Base-by-base conservation (phyloP, 1,140 invertebrate species). In the Himalopsyche phryganea region DNA sequence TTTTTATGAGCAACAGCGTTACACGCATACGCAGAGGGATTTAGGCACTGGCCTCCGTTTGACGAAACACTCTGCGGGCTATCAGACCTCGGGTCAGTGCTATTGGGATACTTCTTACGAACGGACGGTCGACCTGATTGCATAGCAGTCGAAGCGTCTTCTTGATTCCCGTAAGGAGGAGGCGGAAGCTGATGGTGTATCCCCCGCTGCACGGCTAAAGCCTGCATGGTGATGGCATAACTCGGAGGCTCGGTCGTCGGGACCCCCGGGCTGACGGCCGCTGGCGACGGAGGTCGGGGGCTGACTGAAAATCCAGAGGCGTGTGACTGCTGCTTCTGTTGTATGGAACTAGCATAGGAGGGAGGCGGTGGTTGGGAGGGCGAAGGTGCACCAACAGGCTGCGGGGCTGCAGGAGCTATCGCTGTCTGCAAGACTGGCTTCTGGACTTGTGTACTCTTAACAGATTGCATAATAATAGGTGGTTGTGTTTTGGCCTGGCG, bases 401-500 rank as follows among this genome's bases (percentile, higher is more conserved):
- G 83, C 4, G 90, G 89, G 1, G 87, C 83, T 0, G 88, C 86
- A 0, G 93, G 92, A 11, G 92, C 92, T 6, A 94, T 92, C 0
- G 94, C 94, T 5, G 93, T 96, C 71, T 96, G 94, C 33, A 96
- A 74, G 0, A 95, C 84, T 0, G 94, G 94, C 72, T 96, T 96
- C 67, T 94, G 91, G 4, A 96, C 92, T 71, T 94, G 91, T 0
- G 91, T 94, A 78, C 91, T 94, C 69, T 94, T 94, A 1, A 96
- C 94, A 17, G 91, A 93, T 69, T 96, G 93, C 93, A 96, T 96
- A 28, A 96, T 95, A 52, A 96, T 92, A 0, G 92, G 93, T 11
- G 91, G 87, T 67, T 96, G 92, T 1, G 86, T 88, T 66, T 91
- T 88, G 13, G 90, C 86, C 69, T 90, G 87, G 38, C 89, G 80